Conservation (phyloP, 2,888 invertebrate genomes). For the Scrobipalpa atriplicella region DNA sequence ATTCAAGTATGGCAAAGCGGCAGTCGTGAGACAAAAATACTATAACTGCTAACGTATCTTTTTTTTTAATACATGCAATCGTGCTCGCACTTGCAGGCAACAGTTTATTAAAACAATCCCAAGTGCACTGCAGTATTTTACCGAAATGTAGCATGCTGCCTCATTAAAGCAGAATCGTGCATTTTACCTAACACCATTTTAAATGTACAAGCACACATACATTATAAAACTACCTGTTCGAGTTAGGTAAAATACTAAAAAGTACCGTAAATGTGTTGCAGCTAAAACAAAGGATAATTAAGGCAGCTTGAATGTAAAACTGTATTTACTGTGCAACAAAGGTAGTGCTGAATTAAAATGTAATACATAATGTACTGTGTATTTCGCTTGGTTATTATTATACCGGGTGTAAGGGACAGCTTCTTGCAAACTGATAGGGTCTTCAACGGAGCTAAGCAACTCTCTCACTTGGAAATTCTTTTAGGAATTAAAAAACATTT, state of each 20-base stretch:
- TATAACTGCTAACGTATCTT: too few species aligned
- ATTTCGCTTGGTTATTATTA: background rate
- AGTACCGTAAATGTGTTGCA: background rate
- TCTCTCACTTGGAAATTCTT: too few species aligned
- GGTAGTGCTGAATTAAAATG: conserved; percentile 18
- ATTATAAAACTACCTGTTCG: background rate
- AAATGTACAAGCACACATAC: background rate
- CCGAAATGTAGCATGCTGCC: background rate
- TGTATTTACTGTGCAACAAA: conserved; percentile 22
- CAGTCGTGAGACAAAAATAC: too few species aligned
- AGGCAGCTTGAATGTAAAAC: conserved; percentile 10
- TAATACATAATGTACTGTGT: conserved; percentile 18
- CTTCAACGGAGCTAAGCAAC: too few species aligned
- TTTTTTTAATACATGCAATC: too few species aligned
- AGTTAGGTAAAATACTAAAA: background rate
- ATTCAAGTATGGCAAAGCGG: too few species aligned
- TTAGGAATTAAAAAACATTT: too few species aligned
- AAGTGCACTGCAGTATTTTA: background rate
- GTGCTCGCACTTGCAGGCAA: too few species aligned
- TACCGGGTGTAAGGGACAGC: too few species aligned
- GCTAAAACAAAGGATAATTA: conserved; percentile 17
- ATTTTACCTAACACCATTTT: background rate
- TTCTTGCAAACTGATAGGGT: too few species aligned
- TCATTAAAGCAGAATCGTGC: background rate
- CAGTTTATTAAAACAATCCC: background rate